Base-by-base conservation (phyloP, 2,113 vertebrate genomes). In the Butastur rufipennis region DNA sequence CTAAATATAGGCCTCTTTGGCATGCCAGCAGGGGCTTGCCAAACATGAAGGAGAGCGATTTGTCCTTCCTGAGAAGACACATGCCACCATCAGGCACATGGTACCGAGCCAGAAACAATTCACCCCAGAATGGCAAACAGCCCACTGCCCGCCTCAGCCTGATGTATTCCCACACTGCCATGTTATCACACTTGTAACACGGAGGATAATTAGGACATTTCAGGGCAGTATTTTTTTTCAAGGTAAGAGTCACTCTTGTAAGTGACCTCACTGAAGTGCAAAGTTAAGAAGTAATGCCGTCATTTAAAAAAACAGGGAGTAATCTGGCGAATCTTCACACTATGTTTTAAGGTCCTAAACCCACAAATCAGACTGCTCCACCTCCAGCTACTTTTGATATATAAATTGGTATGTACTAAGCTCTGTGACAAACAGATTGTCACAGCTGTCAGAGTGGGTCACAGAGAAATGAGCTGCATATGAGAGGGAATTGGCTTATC, bases 11-110 rank as follows among this genome's bases (percentile, higher is more conserved):
- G 38, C 25, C 61, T 43, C 75, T 78, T 55, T 79, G 88, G 86
- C 90, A 93, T 68, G 83, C 95, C 93, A 96, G 71, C 52, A 58
- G 63, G 40, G 94, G 79, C 86, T 87, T 93, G 92, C 95, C 93
- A 97, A 94, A 96, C 62, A 7, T 79, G 90, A 95, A 95, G 90
- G 90, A 97, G 91, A 88, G 88, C 68, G 94, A 94, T 95, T 96
- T 95, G 92, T 96, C 93, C 93, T 97, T 97, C 95, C 94, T 96
- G 86, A 91, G 95, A 91, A 97, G 91, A 87, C 79, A 95, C 91
- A 89, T 97, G 94, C 85, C 93, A 93, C 93, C 83, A 91, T 95
- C 88, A 95, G 77, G 88, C 82, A 22, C 65, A 70, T 87, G 91
- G 78, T 84, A 77, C 61, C 0, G 1, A 81, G 95, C 93, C 94